Conservation (phyloP, 1,140 invertebrate genomes). For the Dreissena rostriformis region DNA sequence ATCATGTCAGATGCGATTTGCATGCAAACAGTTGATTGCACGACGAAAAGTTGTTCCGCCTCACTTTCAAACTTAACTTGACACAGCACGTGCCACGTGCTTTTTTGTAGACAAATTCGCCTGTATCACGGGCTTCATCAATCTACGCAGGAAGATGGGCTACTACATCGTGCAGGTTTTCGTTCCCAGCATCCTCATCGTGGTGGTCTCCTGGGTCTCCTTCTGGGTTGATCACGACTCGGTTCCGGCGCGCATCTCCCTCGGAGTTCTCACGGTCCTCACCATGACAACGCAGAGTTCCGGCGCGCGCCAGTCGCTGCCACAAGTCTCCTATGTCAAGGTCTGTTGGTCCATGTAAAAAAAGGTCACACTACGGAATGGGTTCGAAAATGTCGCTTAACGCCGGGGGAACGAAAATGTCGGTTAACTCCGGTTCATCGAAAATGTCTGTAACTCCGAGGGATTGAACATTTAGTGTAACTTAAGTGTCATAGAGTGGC, state of each 20-base stretch:
- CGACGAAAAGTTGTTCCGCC: no score
- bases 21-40: no score
- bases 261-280: slow-evolving; percentile 81
- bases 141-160: slow-evolving; percentile 92
- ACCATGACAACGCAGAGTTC: slow-evolving; percentile 75
- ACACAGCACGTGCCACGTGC: no score
- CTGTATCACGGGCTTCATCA: slow-evolving; percentile 36
- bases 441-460: no score
- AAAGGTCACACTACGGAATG: no score
- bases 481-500: no score
- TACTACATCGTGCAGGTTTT: slow-evolving; percentile 97
- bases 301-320: slow-evolving; percentile 68
- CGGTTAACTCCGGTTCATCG: no score
- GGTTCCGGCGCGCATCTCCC: slow-evolving; percentile 84
- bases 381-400: no score
- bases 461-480: no score
- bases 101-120: slow-evolving; percentile 19
- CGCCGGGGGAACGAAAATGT: no score
- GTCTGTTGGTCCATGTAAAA: slow-evolving; percentile 65
- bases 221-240: slow-evolving; percentile 91
- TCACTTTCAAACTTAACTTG: no score
- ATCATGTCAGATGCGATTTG: no score
- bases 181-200: slow-evolving; percentile 95
- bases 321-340: slow-evolving; percentile 86
- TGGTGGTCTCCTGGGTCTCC: slow-evolving; percentile 97